Evolutionary conservation across 2,888 invertebrate species (phyloP).

Genomic region (Pinctada fucata): DNA sequence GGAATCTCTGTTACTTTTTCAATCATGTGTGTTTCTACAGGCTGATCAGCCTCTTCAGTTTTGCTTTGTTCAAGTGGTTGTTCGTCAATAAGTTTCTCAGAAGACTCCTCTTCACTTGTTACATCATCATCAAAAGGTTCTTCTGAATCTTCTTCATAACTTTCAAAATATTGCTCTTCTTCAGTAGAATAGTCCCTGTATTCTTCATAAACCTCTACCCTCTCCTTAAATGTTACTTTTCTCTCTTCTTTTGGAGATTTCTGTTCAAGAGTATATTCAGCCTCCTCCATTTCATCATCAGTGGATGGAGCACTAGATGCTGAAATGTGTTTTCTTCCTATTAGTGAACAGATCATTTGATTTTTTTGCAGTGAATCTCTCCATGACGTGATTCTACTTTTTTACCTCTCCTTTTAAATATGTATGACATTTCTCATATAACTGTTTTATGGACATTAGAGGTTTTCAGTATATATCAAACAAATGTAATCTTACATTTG

Average conservation of each 20-base stretch:
- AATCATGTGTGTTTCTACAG: conserved; percentile 4
- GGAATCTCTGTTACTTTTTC: conserved; percentile 32
- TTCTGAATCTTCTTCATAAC: conserved; percentile 32
- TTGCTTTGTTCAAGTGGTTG: neutral
- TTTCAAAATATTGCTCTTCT: conserved; percentile 24
- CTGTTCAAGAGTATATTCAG: conserved; percentile 36
- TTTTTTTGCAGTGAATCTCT: no score
- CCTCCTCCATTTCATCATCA: conserved; percentile 39
- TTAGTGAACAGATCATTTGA: no score
- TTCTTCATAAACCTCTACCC: conserved; percentile 40
- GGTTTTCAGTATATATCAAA: no score
- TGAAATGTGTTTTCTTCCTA: conserved; percentile 12
- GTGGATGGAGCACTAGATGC: conserved; percentile 44
- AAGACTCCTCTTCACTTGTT: neutral
- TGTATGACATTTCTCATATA: no score
- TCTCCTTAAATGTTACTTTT: conserved; percentile 50
- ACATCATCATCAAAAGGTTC: conserved; percentile 13
- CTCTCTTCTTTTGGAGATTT: conserved; percentile 48
- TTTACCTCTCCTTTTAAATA: no score
- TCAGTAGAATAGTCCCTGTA: conserved; percentile 20
- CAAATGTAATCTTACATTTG: no score
- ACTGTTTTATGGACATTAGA: no score
- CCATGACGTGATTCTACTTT: no score
- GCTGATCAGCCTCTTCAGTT: neutral
- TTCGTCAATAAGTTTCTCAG: conserved; percentile 13